Evolutionary conservation across 2,113 vertebrate genomes (phyloP), one percentile per base, ranked within the genome.

Genomic region (Ciconia maguari): DNA sequence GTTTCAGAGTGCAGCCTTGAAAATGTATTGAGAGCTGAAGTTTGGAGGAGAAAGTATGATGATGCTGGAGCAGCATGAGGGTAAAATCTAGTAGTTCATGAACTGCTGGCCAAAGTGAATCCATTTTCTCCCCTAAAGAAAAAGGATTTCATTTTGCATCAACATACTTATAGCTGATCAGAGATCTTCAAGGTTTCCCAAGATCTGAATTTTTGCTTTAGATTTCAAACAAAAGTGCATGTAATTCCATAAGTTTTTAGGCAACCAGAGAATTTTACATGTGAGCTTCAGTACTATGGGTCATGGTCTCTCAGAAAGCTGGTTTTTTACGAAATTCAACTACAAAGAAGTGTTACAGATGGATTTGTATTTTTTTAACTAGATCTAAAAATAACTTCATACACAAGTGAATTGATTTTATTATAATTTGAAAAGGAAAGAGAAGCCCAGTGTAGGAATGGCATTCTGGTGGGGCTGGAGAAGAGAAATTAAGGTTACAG

Each of bases 401-500:
- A n/a, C 32, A 52, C 26, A 79, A 89, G 29, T 93, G 71, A 95
- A 89, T 78, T 87, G 16, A 57, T 93, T 79, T 55, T 76, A 70
- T 58, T 89, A 57, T 64, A 94, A 94, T 83, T 64, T 79, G n/a
- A 57, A 85, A 86, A 79, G 30, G 26, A 69, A 68, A 48, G 24
- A 60, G 65, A 77, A 93, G 32, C 36, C n/a, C 51, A 75, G 10
- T 24, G 17, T 72, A 94, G 30, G 10, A 78, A 71, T 51, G 68
- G 66, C 84, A 71, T 65, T 36, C 57, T 93, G 61, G 36, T 83
- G 46, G 22, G 75, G 18, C 51, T 91, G 81, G 38, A 95, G 81
- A 77, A 55, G 92, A 96, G 64, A 97, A 95, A 88, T 79, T 54
- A 84, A 96, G 51, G n/a, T 61, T 89, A 58, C 34, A 89, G 78